phyloP scores from a whole-genome alignment of 2,113 vertebrate species.

The Lamprotornis superbus region DNA sequence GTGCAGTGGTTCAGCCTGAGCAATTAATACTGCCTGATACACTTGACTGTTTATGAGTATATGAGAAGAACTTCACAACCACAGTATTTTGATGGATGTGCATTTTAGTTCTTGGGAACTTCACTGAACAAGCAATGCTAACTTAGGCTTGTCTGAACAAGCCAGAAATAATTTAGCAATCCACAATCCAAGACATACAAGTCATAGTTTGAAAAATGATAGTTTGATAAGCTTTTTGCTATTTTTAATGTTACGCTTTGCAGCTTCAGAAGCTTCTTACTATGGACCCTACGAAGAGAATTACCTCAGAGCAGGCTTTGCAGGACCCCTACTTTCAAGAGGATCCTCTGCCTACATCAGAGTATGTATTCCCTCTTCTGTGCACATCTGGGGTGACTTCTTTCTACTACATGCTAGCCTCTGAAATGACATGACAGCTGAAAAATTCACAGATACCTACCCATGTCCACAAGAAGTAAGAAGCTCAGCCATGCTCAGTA shows the following conservation, averaged over 20 bases:
- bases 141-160: background rate
- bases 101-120: background rate
- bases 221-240: constrained; percentile 17
- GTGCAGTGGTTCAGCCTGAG: background rate
- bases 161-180: background rate
- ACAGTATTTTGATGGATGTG: background rate
- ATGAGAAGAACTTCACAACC: background rate
- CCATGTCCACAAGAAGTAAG: background rate
- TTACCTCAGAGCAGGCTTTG: constrained; percentile 96
- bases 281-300: constrained; percentile 98
- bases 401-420: background rate
- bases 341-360: constrained; percentile 93
- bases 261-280: constrained; percentile 98
- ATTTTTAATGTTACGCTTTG: constrained; percentile 13
- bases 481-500: background rate
- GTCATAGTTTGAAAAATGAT: constrained; percentile 10
- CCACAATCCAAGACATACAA: background rate
- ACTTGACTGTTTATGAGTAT: background rate
- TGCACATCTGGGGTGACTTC: background rate
- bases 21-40: background rate
- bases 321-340: constrained; percentile 97
- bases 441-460: background rate
- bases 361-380: constrained; percentile 75
- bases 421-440: background rate
- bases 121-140: background rate